Base-by-base conservation (phyloP, 1,140 invertebrate species). In the Sminthurides bifidus region DNA sequence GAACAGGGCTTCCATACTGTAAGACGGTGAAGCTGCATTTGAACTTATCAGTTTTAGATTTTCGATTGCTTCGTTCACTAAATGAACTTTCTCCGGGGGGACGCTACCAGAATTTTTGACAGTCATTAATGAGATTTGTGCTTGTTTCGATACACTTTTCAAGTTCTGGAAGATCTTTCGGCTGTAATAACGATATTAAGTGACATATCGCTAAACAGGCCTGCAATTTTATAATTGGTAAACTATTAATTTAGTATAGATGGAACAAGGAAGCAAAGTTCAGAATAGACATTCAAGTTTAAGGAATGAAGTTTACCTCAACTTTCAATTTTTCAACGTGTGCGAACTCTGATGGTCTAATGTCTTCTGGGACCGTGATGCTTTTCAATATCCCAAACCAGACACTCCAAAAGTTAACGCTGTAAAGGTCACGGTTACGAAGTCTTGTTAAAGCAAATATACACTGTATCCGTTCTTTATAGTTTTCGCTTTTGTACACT, bases 391-490 rank as follows among this genome's bases (percentile, higher is more conserved):
- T 1, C 6, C 38, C 31, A 6, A 45, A 24, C 59, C 59, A 61
- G 0, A 57, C 10, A 14, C 24, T 5, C n/a, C 35, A 31, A 19
- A 33, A 61, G 15, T 48, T 38, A 21, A 2, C 30, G 2, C 40
- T 45, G 19, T 46, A 61, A 1, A 17, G 10, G 2, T 24, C 17
- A 15, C 48, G 10, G 1, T 21, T 12, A 3, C 37, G 19, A 14
- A 61, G 2, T 1, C 19, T 19, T 3, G 24, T 21, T 0, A 54
- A 15, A 6, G 37, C 49, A 0, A 44, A 26, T 0, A 57, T 33
- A 38, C 50, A 54, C 8, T 61, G 55, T 17, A 35, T 44, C 21
- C 55, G n/a, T 27, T 61, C 59, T 15, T 61, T 61, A n/a, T 53
- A 61, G 30, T 61, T 61, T 51, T 57, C 50, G 40, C 59, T 54